Evolutionary conservation across 2,888 invertebrate genomes (phyloP).

Genomic region (Cryptops parisi): DNA sequence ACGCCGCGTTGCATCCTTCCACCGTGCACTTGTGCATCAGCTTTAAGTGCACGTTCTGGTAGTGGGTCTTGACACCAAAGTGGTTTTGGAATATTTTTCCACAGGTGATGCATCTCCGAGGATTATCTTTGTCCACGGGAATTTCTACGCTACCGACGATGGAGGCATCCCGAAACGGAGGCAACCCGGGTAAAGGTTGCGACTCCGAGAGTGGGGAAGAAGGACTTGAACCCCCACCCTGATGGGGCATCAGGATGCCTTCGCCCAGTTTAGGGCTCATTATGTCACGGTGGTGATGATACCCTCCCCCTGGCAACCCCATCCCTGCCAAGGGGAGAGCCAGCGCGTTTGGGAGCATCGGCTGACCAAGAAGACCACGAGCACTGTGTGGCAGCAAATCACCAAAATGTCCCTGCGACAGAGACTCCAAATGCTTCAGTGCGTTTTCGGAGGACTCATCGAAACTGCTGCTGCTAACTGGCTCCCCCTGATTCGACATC

Average conservation of each 20-base stretch:
- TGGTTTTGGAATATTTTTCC: conserved; percentile 86
- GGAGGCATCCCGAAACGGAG: conserved; percentile 23
- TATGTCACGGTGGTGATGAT: too few relatives aligned
- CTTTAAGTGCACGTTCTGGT: conserved; percentile 89
- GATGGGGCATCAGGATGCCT: conserved; percentile 33
- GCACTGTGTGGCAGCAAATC: conserved; percentile 27
- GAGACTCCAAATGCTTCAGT: conserved; percentile 57
- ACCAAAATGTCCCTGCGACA: conserved; percentile 62
- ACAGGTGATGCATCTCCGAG: conserved; percentile 77
- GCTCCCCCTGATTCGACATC: conserved; percentile 21
- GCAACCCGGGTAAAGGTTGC: conserved; percentile 19
- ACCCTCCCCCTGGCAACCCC: conserved; percentile 32
- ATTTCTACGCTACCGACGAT: conserved; percentile 42
- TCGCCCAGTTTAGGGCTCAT: conserved; percentile 39
- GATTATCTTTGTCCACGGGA: conserved; percentile 82
- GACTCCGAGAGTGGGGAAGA: conserved; percentile 22
- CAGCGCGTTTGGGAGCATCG: conserved; percentile 20
- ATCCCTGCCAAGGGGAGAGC: conserved; percentile 21
- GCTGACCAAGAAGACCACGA: conserved; percentile 13
- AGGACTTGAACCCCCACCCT: conserved; percentile 21
- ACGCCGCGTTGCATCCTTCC: conserved; percentile 87
- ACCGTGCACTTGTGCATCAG: conserved; percentile 89
- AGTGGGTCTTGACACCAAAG: conserved; percentile 85
- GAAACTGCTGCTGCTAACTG: conserved; percentile 16
- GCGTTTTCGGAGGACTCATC: conserved; percentile 47